These are phyloP conservation scores for Gymnothorax javanicus DNA, from an alignment of 2,797 vertebrate genomes.

Conservation along the genomic window DNA sequence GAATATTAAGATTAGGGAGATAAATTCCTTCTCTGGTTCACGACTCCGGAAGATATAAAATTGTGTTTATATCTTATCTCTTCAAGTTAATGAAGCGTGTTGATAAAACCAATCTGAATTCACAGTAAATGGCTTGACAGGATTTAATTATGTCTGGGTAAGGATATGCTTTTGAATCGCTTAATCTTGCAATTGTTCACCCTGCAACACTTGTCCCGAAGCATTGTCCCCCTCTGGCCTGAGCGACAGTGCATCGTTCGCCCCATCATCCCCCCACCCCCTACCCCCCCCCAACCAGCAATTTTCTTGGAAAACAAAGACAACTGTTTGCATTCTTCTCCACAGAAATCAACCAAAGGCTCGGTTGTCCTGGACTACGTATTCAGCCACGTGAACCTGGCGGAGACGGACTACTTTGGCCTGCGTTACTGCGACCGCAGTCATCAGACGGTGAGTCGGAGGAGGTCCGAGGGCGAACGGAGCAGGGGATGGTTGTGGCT, in stretches of 20 bases:
- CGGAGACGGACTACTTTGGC: slow-evolving; percentile 87
- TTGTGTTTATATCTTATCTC: background rate
- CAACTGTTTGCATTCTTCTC: slow-evolving; percentile 72
- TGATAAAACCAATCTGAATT: background rate
- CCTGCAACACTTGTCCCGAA: background rate
- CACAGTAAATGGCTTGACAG: background rate
- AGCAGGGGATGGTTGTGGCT: background rate
- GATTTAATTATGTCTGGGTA: background rate
- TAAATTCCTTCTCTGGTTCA: background rate
- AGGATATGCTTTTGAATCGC: slow-evolving; percentile 8
- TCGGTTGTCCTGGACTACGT: slow-evolving; percentile 82
- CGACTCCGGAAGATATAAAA: background rate
- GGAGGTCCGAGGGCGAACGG: background rate
- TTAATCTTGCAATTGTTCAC: slow-evolving; percentile 10
- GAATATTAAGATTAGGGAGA: background rate
- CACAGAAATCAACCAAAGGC: slow-evolving; percentile 85
- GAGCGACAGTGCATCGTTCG: slow-evolving; percentile 54
- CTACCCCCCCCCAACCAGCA: background rate
- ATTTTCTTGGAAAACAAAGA: slow-evolving; percentile 44
- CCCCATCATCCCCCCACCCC: slow-evolving; percentile 53
- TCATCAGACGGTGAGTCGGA: slow-evolving; percentile 85
- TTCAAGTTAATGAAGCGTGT: background rate
- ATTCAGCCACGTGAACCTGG: slow-evolving; percentile 82
- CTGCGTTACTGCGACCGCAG: slow-evolving; percentile 85
- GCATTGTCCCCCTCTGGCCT: slow-evolving; percentile 37